Percentiles rank a stretch among this genome's conserved stretches.
phyloP scores from a whole-genome alignment of 2,113 vertebrate genomes.

The Odocoileus virginianus region DNA sequence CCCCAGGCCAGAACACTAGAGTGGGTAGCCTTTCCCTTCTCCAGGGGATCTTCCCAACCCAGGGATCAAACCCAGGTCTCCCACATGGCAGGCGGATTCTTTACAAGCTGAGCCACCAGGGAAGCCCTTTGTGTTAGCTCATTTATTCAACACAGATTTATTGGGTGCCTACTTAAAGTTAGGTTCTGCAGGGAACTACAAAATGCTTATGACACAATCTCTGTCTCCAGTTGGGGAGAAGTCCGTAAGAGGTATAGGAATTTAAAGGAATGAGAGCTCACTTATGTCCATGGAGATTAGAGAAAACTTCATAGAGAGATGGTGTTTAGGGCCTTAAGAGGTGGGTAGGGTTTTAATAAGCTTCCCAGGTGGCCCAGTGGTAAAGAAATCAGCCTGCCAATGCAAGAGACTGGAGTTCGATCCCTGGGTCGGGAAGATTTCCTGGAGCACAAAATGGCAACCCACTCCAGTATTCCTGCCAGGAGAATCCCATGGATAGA shows the following conservation, averaged over 20 bases:
- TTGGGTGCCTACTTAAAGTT: neutral
- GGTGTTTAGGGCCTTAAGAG: neutral
- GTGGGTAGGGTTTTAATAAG: neutral
- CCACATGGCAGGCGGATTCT: neutral
- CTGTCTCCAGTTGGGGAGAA: neutral
- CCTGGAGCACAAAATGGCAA: neutral
- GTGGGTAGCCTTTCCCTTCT: neutral
- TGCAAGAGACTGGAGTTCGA: neutral
- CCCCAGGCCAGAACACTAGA: neutral
- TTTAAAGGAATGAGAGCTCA: neutral
- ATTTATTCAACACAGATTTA: conserved; percentile 5
- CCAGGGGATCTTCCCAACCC: neutral
- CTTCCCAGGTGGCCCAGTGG: neutral
- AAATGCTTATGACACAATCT: neutral
- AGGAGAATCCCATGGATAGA: neutral
- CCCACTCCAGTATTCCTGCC: neutral
- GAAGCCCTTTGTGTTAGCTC: neutral
- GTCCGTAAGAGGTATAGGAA: neutral
- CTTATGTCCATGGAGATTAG: neutral
- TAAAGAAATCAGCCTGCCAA: neutral
- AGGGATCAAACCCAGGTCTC: neutral
- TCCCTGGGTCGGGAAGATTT: neutral
- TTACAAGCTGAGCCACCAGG: neutral
- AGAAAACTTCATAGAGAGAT: conserved; percentile 5
- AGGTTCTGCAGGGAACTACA: conserved; percentile 2